These are phyloP conservation scores for Neotoxoptera formosana DNA, from an alignment of 1,140 invertebrate genomes.

Conservation along the genomic window DNA sequence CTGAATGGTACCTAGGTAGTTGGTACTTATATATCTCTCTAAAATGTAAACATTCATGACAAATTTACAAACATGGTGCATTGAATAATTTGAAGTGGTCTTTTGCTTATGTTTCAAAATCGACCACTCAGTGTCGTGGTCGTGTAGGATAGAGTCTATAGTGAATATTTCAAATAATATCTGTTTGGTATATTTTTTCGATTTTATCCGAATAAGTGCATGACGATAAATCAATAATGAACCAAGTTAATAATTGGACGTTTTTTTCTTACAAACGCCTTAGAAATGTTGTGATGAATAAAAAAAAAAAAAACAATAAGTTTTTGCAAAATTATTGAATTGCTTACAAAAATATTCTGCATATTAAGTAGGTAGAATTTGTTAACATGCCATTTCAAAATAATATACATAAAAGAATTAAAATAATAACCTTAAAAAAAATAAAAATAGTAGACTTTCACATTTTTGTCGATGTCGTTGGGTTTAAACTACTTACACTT, in stretches of 20 bases:
- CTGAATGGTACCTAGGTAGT: not conserved
- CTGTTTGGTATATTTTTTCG: no score
- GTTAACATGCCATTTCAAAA: not conserved
- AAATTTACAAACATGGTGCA: not conserved
- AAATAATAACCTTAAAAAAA: not conserved
- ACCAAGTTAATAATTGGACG: no score
- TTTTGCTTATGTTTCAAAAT: not conserved
- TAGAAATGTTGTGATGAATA: not conserved
- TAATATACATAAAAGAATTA: not conserved
- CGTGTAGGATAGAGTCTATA: no score
- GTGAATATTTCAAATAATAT: not conserved
- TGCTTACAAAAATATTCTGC: not conserved
- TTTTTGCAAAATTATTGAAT: not conserved
- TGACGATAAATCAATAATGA: no score
- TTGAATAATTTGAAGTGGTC: not conserved
- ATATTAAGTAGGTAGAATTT: not conserved
- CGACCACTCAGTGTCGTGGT: not conserved
- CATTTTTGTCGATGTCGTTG: not conserved
- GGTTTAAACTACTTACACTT: not conserved
- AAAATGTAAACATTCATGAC: not conserved
- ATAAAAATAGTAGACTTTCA: not conserved
- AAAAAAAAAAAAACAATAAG: not conserved
- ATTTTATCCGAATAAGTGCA: no score
- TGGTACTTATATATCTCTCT: not conserved
- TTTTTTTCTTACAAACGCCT: not conserved